Conservation (phyloP, 2,113 vertebrate genomes). For the Mirza zaza region DNA sequence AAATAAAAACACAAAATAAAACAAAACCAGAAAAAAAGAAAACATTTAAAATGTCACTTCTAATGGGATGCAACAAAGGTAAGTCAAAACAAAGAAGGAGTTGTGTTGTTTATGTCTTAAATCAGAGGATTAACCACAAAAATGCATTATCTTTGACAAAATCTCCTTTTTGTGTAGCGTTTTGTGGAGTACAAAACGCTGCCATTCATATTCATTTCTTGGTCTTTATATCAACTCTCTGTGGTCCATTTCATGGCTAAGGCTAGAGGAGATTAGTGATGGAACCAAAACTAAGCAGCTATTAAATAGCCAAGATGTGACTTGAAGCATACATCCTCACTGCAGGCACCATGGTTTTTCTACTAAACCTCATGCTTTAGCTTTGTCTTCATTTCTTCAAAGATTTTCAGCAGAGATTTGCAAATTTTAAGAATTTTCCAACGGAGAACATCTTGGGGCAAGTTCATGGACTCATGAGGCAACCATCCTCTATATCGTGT, state of each 20-base stretch:
- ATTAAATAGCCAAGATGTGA: background rate
- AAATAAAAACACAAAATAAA: no score
- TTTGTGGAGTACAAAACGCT: background rate
- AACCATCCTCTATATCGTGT: background rate
- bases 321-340: background rate
- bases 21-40: background rate
- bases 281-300: background rate
- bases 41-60: background rate
- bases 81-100: background rate
- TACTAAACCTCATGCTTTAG: background rate
- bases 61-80: background rate
- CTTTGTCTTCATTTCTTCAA: conserved; percentile 11
- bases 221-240: background rate
- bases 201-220: background rate
- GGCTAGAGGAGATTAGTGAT: background rate
- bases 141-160: background rate
- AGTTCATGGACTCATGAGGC: background rate
- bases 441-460: background rate
- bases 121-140: conserved; percentile 9
- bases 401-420: background rate
- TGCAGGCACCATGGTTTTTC: background rate
- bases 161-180: background rate
- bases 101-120: background rate
- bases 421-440: background rate
- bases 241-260: background rate